These are phyloP conservation scores for Zaprionus camerounensis DNA, from an alignment of 1,140 invertebrate species.

Conservation along the genomic window DNA sequence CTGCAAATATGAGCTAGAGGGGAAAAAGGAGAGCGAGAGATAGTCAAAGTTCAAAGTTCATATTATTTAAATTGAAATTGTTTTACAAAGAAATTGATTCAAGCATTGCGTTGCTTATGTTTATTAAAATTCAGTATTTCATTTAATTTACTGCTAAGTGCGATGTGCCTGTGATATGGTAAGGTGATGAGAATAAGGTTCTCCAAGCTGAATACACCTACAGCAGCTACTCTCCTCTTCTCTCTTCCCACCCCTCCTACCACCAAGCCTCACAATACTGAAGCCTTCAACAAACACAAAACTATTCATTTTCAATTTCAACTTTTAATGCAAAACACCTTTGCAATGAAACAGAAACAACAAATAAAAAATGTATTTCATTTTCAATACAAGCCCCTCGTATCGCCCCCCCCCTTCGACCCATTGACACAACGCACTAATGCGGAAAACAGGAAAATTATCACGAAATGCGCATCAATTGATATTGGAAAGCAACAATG, in stretches of 20 bases:
- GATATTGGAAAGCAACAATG: slow-evolving; percentile 37
- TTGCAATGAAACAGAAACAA: neutral
- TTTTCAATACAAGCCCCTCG: neutral
- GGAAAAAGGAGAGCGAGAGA: neutral
- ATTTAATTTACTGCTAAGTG: neutral
- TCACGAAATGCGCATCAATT: slow-evolving; percentile 56
- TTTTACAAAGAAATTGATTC: neutral
- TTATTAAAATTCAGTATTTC: neutral
- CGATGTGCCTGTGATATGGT: neutral
- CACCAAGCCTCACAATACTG: too few species aligned
- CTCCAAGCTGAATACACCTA: too few species aligned
- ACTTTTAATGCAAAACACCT: slow-evolving; percentile 53
- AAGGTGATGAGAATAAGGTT: too few species aligned
- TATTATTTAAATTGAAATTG: neutral
- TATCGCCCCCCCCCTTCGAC: too few species aligned
- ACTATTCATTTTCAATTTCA: slow-evolving; percentile 48
- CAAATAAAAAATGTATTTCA: neutral
- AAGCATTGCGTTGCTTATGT: neutral
- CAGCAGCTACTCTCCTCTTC: too few species aligned
- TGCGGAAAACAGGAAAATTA: slow-evolving; percentile 59
- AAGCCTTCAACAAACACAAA: neutral
- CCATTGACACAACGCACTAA: slow-evolving; percentile 31
- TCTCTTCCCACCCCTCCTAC: too few species aligned
- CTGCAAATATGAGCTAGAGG: neutral
- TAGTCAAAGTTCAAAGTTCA: neutral